Evolutionary conservation across 2,113 vertebrate genomes (phyloP).

Genomic region (Tyrannus savana): DNA sequence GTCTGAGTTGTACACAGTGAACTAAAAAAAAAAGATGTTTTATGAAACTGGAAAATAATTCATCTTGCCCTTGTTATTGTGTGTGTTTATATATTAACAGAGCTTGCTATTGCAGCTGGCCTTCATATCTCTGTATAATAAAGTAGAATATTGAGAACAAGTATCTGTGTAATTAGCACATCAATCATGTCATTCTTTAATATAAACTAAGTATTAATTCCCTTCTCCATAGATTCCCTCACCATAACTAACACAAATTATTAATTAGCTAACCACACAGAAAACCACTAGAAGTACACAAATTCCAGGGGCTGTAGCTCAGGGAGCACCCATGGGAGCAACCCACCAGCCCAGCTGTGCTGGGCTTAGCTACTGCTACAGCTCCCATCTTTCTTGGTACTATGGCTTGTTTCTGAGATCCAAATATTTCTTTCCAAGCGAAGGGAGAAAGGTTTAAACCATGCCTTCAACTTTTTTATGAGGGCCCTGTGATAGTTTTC

Average conservation of each 20-base stretch:
- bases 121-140: constrained; percentile 16
- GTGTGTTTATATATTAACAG: background rate
- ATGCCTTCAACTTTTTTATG: background rate
- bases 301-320: background rate
- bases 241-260: constrained; percentile 7
- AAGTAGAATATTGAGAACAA: constrained; percentile 39
- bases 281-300: background rate
- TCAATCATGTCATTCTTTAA: constrained; percentile 36
- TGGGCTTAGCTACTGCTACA: background rate
- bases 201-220: constrained; percentile 29
- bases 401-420: background rate
- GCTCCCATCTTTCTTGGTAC: background rate
- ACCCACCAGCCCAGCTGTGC: background rate
- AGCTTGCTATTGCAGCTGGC: background rate
- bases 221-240: background rate
- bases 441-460: background rate
- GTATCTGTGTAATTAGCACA: constrained; percentile 39
- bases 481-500: background rate
- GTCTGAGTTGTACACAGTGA: rapidly evolving
- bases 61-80: background rate
- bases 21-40: background rate
- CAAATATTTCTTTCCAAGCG: background rate
- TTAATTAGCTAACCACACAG: constrained; percentile 3
- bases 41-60: background rate
- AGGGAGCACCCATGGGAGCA: background rate